Percentiles rank a stretch among this genome's conserved stretches.
Conservation (phyloP, 2,888 invertebrate genomes). For the Myopa tessellatipennis region DNA sequence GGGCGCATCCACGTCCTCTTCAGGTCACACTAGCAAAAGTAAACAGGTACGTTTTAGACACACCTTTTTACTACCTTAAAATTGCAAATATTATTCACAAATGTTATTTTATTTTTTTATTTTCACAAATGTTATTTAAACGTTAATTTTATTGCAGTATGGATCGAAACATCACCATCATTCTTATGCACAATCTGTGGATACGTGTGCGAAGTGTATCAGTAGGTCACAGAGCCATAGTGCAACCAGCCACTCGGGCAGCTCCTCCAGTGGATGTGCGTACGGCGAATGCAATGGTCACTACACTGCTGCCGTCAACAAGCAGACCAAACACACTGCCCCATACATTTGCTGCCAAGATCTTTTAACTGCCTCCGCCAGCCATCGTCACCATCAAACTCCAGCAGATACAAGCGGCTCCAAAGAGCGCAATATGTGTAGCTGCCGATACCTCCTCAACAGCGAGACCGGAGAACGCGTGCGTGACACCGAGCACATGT, state of each 20-base stretch:
- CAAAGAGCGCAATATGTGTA: constrained; percentile 55
- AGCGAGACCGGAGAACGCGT: constrained; percentile 52
- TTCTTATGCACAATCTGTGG: constrained; percentile 18
- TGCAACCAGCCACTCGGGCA: constrained; percentile 47
- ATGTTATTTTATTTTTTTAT: too few species aligned
- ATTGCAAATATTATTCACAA: not conserved
- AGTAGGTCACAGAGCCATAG: constrained; percentile 49
- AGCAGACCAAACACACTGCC: constrained; percentile 36
- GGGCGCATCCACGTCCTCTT: constrained; percentile 49
- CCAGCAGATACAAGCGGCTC: not conserved
- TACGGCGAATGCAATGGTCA: constrained; percentile 61
- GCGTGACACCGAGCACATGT: constrained; percentile 55
- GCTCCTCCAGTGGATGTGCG: constrained; percentile 52
- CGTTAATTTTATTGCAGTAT: not conserved
- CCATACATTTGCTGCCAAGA: constrained; percentile 47
- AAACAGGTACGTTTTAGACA: constrained; percentile 57
- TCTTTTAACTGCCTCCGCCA: constrained; percentile 41
- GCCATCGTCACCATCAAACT: constrained; percentile 36
- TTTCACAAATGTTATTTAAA: not conserved
- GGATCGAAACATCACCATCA: constrained; percentile 28
- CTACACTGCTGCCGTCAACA: constrained; percentile 48
- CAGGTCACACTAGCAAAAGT: constrained; percentile 53
- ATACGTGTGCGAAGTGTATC: constrained; percentile 57
- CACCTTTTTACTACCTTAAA: not conserved
- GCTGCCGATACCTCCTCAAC: constrained; percentile 56